These are phyloP conservation scores for Phania funesta DNA, from an alignment of 2,888 invertebrate species.

Conservation along the genomic window DNA sequence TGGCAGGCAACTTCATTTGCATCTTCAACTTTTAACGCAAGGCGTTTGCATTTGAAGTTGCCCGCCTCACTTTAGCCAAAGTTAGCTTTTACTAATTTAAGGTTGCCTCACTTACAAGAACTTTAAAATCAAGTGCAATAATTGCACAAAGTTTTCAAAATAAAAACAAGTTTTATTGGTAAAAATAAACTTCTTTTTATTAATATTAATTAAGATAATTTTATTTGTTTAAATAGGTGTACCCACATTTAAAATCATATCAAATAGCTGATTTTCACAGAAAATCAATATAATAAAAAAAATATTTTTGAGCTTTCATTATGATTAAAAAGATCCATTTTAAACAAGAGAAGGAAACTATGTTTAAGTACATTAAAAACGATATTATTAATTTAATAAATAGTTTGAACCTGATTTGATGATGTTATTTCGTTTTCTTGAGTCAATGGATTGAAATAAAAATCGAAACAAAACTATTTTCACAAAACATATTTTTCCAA, in stretches of 20 bases:
- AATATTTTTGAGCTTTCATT: conserved; percentile 59
- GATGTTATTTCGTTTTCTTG: neutral
- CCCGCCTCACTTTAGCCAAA: too few relatives aligned
- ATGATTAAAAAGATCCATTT: conserved; percentile 28
- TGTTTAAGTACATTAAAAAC: conserved; percentile 47
- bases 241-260: conserved; percentile 54
- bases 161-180: too few relatives aligned
- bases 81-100: too few relatives aligned
- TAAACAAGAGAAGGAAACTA: conserved; percentile 30
- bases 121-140: too few relatives aligned
- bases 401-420: conserved; percentile 38
- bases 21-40: too few relatives aligned
- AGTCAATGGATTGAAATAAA: neutral
- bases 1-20: too few relatives aligned
- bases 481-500: conserved; percentile 19
- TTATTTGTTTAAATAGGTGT: conserved; percentile 37
- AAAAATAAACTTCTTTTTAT: too few relatives aligned
- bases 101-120: too few relatives aligned
- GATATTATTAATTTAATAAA: neutral
- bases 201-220: conserved; percentile 36
- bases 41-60: too few relatives aligned
- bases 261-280: conserved; percentile 71
- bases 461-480: conserved; percentile 17
- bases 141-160: too few relatives aligned
- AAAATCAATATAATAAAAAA: conserved; percentile 69